A percentile compares a stretch with the other conserved stretches of the same genome.
phyloP scores from a whole-genome alignment of 2,113 vertebrate species.

The Brienomyrus longianalis region DNA sequence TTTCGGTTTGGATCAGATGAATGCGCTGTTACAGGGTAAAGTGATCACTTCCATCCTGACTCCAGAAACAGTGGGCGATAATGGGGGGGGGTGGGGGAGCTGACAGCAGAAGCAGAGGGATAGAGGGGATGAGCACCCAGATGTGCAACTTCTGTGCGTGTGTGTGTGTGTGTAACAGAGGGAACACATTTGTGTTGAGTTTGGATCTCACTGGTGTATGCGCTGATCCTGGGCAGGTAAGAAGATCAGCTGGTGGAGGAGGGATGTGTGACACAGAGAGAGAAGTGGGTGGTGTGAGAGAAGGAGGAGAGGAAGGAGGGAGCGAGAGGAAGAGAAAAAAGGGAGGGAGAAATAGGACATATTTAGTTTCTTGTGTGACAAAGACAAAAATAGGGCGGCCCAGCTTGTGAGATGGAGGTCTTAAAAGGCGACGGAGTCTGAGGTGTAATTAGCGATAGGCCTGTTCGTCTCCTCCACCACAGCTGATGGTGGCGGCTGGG shows the following conservation, averaged over 20 bases:
- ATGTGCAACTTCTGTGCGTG: not conserved
- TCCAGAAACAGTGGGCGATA: not conserved
- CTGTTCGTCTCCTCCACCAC: conserved; percentile 27
- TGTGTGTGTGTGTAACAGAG: not conserved
- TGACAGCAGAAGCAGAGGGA: not conserved
- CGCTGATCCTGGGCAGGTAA: conserved; percentile 32
- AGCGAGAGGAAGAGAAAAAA: not conserved
- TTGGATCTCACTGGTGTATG: conserved; percentile 9
- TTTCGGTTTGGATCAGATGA: conserved; percentile 12
- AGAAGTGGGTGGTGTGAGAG: not conserved
- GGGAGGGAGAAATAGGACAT: conserved; percentile 14
- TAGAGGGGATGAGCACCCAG: not conserved
- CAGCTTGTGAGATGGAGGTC: conserved; percentile 17
- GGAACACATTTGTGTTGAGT: conserved; percentile 18
- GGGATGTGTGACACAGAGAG: not conserved
- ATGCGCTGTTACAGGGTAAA: conserved; percentile 21
- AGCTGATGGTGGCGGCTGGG: conserved; percentile 29
- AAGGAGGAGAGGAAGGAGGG: not conserved
- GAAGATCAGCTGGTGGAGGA: conserved; percentile 11
- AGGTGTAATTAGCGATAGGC: conserved; percentile 40
- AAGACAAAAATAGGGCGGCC: conserved; percentile 34
- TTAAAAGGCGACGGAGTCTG: conserved; percentile 31
- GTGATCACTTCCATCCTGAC: not conserved
- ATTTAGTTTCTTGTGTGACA: conserved; percentile 27
- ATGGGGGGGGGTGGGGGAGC: not conserved